These are phyloP conservation scores for Odontothrips loti DNA, from an alignment of 2,888 invertebrate genomes.

Conservation along the genomic window DNA sequence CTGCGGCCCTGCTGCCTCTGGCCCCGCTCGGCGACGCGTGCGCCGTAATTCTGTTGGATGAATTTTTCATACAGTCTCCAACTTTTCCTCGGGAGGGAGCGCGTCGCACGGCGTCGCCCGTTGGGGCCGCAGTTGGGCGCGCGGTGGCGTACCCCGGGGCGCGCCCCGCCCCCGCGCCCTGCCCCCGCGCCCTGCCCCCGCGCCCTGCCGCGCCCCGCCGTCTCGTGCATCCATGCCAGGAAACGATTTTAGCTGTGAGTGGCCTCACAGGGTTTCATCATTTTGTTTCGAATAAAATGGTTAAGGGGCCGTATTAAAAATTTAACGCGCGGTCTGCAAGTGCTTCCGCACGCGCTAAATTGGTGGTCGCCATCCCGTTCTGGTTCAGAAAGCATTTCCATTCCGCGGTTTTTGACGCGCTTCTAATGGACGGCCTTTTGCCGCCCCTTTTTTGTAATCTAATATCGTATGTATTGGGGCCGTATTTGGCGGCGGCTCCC, in stretches of 20 bases:
- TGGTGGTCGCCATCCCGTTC: background rate
- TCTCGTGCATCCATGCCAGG: background rate
- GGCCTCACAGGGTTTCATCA: no score
- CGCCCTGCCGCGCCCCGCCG: no score
- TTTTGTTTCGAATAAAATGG: no score
- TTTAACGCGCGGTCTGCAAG: no score
- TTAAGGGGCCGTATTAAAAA: no score
- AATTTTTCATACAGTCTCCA: conserved; percentile 6
- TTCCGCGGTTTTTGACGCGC: background rate
- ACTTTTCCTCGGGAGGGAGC: background rate
- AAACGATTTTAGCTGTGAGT: no score
- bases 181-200: background rate
- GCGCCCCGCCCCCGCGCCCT: background rate
- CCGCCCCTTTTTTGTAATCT: background rate
- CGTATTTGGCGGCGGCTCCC: background rate
- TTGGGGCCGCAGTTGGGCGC: background rate
- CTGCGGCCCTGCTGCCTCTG: background rate
- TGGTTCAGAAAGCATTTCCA: no score
- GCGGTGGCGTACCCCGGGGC: background rate
- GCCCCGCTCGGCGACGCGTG: background rate
- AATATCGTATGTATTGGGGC: background rate
- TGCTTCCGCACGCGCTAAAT: no score
- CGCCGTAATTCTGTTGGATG: background rate
- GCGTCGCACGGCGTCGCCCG: background rate
- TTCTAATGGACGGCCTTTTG: background rate